phyloP scores from a whole-genome alignment of 2,888 invertebrate species.

The Pandemis corylana region DNA sequence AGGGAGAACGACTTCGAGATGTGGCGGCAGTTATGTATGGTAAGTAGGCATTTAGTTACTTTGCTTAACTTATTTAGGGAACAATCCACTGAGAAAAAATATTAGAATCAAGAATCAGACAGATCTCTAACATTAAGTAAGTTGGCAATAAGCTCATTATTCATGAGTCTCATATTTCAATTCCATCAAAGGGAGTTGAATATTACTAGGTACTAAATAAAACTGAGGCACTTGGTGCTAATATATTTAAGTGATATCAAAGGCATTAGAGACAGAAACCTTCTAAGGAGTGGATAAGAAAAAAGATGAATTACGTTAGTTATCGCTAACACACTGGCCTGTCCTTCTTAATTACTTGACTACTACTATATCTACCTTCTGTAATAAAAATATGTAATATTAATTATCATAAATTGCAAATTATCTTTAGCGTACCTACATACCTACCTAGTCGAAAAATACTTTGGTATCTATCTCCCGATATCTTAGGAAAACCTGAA shows the following conservation, averaged over 20 bases:
- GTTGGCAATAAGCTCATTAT: not conserved
- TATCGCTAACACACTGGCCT: not conserved
- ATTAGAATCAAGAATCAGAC: not conserved
- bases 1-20: slow-evolving; percentile 51
- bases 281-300: not conserved
- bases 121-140: not conserved
- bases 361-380: not conserved
- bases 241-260: not conserved
- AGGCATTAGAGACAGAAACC: not conserved
- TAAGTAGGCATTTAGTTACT: slow-evolving; percentile 45
- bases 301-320: not conserved
- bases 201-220: not conserved
- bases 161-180: not conserved
- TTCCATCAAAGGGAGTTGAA: not conserved
- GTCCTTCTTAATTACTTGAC: not conserved
- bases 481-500: not conserved
- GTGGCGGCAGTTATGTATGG: slow-evolving; percentile 57
- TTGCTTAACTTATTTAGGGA: slow-evolving; percentile 22
- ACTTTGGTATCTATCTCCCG: not conserved
- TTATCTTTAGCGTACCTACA: not conserved
- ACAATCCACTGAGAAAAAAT: not conserved
- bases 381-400: not conserved
- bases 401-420: not conserved
- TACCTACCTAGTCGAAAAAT: too few species aligned
- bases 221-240: not conserved